Evolutionary conservation across 2,797 vertebrate genomes (phyloP).

Genomic region (Otolemur crassicaudatus): DNA sequence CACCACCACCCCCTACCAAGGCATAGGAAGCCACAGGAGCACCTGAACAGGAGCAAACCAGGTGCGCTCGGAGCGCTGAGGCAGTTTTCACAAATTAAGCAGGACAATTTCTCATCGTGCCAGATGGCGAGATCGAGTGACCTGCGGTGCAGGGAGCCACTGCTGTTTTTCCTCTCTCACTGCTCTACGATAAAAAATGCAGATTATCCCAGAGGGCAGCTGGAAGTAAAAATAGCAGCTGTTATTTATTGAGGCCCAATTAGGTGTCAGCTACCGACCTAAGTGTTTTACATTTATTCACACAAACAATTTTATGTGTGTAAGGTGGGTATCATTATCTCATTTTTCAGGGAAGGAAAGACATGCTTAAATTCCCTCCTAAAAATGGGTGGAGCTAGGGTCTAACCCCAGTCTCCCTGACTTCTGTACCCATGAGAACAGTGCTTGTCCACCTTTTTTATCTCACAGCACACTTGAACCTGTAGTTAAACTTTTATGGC

Average conservation of each 20-base stretch:
- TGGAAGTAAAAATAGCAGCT: conserved; percentile 1
- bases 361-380: background rate
- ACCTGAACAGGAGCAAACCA: background rate
- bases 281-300: background rate
- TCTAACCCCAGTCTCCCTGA: background rate
- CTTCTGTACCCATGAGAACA: background rate
- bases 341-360: background rate
- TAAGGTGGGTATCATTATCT: background rate
- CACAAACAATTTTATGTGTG: background rate
- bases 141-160: background rate
- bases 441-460: no score
- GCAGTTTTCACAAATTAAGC: background rate
- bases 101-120: background rate
- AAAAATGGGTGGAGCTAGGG: background rate
- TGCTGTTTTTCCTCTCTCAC: background rate
- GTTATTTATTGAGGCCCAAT: background rate
- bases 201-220: background rate
- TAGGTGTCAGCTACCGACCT: background rate
- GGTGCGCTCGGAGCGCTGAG: background rate
- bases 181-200: background rate
- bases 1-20: background rate
- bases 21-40: background rate
- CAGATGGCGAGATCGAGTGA: background rate
- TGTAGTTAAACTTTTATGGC: no score
- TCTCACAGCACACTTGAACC: no score